phyloP scores from a whole-genome alignment of 2,113 vertebrate genomes.

The Brachypodius melanocephalos region DNA sequence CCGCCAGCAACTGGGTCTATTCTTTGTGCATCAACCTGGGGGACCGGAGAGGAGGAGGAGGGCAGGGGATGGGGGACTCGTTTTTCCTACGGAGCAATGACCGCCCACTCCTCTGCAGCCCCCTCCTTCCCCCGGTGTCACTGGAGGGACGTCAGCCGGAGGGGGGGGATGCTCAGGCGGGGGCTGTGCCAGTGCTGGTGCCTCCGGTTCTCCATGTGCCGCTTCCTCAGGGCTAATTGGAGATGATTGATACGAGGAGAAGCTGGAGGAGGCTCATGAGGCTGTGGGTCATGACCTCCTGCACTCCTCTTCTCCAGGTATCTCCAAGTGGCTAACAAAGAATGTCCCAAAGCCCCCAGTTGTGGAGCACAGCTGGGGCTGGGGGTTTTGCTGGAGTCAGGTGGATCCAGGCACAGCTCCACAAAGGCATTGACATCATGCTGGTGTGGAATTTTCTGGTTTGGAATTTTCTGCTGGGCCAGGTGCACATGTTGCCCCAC shows the following conservation, averaged over 20 bases:
- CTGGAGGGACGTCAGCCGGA: neutral
- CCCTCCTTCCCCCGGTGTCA: neutral
- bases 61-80: neutral
- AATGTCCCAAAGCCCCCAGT: neutral
- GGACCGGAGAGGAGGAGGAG: neutral
- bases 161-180: neutral
- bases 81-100: neutral
- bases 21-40: neutral
- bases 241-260: constrained; percentile 7
- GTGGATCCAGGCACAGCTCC: accelerated
- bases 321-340: neutral
- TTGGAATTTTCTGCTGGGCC: neutral
- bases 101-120: neutral
- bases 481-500: accelerated
- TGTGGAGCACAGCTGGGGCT: neutral
- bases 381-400: neutral
- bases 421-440: accelerated
- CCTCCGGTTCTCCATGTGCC: neutral
- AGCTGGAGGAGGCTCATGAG: neutral
- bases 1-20: constrained; percentile 7
- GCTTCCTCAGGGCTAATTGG: neutral
- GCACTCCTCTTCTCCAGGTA: neutral
- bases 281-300: neutral
- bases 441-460: neutral
- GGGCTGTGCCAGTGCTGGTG: neutral